Evolutionary conservation across 2,888 invertebrate species (phyloP).

Genomic region (Azorinus chamasolen): DNA sequence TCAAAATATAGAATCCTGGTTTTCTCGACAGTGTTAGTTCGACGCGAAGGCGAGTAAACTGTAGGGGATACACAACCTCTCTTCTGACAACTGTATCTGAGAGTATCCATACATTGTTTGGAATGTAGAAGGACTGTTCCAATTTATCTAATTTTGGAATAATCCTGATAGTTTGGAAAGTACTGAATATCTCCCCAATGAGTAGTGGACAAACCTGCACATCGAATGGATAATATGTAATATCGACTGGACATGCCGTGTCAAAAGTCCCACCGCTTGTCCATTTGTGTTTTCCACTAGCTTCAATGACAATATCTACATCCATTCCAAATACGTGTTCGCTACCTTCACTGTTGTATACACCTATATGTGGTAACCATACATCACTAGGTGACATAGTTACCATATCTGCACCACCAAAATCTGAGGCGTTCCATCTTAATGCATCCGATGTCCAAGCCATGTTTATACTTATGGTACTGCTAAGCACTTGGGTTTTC

Average conservation of each 20-base stretch:
- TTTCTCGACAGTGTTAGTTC: slow-evolving; percentile 10
- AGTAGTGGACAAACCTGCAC: slow-evolving; percentile 14
- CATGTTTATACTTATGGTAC: slow-evolving; percentile 11
- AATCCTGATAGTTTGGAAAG: too few species aligned
- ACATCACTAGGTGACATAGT: slow-evolving; percentile 10
- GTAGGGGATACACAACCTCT: too few species aligned
- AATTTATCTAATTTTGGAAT: too few species aligned
- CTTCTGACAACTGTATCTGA: too few species aligned
- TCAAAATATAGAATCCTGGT: slow-evolving; percentile 35
- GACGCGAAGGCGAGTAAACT: not conserved
- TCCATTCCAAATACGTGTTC: not conserved
- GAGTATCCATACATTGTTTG: too few species aligned
- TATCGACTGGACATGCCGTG: slow-evolving; percentile 23
- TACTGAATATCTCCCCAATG: too few species aligned
- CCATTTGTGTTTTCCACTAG: not conserved
- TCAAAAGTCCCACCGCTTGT: not conserved
- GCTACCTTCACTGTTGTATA: slow-evolving; percentile 15
- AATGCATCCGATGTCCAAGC: slow-evolving; percentile 21
- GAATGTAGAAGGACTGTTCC: too few species aligned
- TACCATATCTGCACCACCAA: slow-evolving; percentile 5
- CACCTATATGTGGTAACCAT: slow-evolving; percentile 21
- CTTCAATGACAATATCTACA: not conserved
- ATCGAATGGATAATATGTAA: slow-evolving; percentile 40
- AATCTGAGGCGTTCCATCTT: slow-evolving; percentile 20
- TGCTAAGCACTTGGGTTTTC: slow-evolving; percentile 10